These are phyloP conservation scores for Monochamus alternatus DNA, from an alignment of 2,888 invertebrate genomes.

Conservation along the genomic window DNA sequence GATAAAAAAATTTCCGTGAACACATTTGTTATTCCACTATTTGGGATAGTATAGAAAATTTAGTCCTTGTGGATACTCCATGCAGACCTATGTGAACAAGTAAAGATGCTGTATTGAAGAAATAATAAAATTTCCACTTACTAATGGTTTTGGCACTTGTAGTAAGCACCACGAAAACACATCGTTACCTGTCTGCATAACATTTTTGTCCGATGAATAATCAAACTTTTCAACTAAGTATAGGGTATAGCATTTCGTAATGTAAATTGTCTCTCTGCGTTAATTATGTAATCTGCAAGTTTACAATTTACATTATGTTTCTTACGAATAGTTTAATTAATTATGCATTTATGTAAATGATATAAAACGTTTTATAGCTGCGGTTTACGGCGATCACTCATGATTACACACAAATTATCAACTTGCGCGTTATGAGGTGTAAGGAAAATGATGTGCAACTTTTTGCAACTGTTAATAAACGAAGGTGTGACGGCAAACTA, in stretches of 20 bases:
- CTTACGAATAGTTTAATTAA: slow-evolving; percentile 1
- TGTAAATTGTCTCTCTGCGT: background rate
- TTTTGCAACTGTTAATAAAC: background rate
- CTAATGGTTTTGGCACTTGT: background rate
- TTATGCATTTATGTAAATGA: slow-evolving; percentile 1
- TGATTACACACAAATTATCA: background rate
- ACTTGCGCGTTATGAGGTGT: background rate
- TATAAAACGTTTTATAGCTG: background rate
- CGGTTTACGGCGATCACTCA: background rate
- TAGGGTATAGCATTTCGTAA: background rate
- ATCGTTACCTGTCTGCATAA: background rate
- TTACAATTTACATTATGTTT: background rate
- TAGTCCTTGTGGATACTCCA: background rate
- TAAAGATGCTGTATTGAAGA: background rate
- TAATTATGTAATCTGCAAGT: slow-evolving; percentile 10
- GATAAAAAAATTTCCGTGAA: too few species aligned
- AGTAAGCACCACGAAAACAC: background rate
- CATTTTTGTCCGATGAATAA: background rate
- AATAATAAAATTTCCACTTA: background rate
- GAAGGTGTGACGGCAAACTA: too few species aligned
- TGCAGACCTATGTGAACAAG: background rate
- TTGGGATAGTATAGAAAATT: background rate
- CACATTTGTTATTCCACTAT: too few species aligned
- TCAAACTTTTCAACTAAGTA: background rate
- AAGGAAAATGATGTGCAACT: background rate